Evolutionary conservation across 2,888 invertebrate species (phyloP).

Genomic region (Amblyjoppa fuscipennis): DNA sequence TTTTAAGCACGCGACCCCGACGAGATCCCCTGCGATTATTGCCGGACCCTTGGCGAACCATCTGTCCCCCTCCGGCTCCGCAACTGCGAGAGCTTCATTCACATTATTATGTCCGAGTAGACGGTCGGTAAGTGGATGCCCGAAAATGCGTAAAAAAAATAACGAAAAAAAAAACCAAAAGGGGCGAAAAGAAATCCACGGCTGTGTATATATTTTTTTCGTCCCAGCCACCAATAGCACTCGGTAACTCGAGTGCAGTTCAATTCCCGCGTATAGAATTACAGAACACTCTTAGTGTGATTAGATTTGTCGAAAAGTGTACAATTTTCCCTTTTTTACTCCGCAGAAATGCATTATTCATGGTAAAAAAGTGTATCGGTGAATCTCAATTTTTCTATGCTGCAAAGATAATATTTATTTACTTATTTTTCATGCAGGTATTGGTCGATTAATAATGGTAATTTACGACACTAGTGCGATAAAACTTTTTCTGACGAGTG

Average conservation of each 20-base stretch:
- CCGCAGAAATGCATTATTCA: background rate
- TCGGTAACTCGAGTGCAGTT: conserved; percentile 45
- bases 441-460: background rate
- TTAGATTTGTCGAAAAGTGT: conserved; percentile 47
- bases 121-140: conserved; percentile 50
- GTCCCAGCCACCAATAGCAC: background rate
- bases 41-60: conserved; percentile 52
- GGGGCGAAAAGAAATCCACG: background rate
- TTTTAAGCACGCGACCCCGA: conserved; percentile 37
- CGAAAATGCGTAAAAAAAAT: conserved; percentile 46
- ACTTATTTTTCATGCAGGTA: background rate
- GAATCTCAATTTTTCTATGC: background rate
- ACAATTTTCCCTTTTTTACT: conserved; percentile 13
- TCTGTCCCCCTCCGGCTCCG: conserved; percentile 53
- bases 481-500: too few relatives aligned
- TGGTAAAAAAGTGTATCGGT: background rate
- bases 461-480: too few relatives aligned
- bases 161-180: conserved; percentile 20
- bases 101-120: conserved; percentile 59
- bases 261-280: conserved; percentile 51
- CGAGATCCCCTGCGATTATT: conserved; percentile 32
- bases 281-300: conserved; percentile 48
- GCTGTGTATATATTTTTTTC: conserved; percentile 11
- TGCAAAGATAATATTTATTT: background rate
- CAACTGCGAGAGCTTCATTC: conserved; percentile 45